These are phyloP conservation scores for Crypturellus tataupa DNA, from an alignment of 2,797 vertebrate species.

Conservation along the genomic window DNA sequence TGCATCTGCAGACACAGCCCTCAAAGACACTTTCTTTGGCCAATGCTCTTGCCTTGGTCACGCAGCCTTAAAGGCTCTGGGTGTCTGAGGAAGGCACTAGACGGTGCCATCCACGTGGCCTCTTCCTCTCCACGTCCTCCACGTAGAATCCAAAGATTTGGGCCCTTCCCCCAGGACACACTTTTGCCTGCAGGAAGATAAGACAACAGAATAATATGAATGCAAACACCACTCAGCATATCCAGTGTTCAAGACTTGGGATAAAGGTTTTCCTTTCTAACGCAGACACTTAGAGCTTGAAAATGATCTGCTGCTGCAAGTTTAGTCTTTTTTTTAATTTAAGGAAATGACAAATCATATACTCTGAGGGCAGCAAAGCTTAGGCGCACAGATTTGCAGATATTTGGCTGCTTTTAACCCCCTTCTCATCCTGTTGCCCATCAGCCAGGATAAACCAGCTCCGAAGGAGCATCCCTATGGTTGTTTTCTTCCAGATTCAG, in stretches of 20 bases:
- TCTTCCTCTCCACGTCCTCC: background rate
- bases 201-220: background rate
- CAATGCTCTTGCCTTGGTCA: background rate
- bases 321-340: constrained; percentile 35
- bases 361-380: background rate
- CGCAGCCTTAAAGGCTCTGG: background rate
- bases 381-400: constrained; percentile 8
- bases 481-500: background rate
- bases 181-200: background rate
- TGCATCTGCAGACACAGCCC: background rate
- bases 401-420: constrained; percentile 21
- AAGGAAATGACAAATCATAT: constrained; percentile 32
- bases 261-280: background rate
- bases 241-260: background rate
- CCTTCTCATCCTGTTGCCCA: background rate
- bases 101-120: background rate
- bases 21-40: background rate
- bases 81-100: background rate
- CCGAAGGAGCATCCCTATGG: background rate
- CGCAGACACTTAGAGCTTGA: background rate
- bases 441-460: background rate
- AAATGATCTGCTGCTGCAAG: background rate
- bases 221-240: fast-evolving
- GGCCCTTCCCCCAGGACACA: background rate
- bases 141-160: fast-evolving